phyloP scores from a whole-genome alignment of 2,797 vertebrate species.

The Pogoniulus pusillus region DNA sequence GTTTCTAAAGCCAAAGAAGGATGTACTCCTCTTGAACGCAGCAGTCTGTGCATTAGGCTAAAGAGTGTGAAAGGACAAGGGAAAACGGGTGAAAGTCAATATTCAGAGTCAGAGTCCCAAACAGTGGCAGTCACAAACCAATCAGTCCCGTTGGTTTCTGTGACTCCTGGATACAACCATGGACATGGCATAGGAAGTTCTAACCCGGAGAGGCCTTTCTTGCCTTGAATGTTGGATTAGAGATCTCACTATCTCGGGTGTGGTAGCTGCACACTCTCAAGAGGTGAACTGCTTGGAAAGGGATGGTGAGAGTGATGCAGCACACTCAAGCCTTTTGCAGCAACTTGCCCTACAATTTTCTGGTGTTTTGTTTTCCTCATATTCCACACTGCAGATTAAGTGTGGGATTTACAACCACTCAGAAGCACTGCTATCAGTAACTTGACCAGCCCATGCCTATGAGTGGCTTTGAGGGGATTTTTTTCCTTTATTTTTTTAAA shows the following conservation, averaged over 20 bases:
- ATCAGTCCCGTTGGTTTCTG: background rate
- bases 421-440: background rate
- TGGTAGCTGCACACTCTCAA: background rate
- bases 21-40: background rate
- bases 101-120: background rate
- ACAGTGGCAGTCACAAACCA: too few relatives aligned
- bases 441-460: background rate
- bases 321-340: background rate
- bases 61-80: background rate
- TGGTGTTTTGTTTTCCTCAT: background rate
- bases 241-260: accelerated
- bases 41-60: background rate
- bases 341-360: background rate
- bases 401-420: background rate
- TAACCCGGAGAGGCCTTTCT: background rate
- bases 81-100: background rate
- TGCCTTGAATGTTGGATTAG: background rate
- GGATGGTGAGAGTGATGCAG: background rate
- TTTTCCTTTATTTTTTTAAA: background rate
- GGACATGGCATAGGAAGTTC: background rate
- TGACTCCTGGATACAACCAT: background rate
- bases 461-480: background rate
- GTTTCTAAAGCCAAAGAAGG: background rate
- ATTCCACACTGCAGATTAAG: background rate
- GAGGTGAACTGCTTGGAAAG: too few relatives aligned